Base-by-base conservation (phyloP, 2,888 invertebrate species). In the Lithophane socia region DNA sequence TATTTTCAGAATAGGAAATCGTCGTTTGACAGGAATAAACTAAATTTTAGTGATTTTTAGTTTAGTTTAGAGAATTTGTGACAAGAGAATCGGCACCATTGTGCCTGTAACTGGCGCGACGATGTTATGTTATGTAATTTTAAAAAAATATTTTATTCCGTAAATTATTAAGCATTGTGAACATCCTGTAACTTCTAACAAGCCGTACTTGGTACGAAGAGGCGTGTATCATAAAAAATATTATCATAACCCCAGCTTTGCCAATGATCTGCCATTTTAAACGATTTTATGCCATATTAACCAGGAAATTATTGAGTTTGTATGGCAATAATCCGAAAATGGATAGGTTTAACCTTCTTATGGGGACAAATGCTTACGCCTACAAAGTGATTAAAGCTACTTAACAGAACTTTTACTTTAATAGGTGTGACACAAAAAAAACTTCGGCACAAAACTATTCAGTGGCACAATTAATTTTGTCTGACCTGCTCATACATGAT, bases 141-240 rank as follows among this genome's bases (percentile, higher is more conserved):
- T 2, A 2, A 37, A 37, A 37, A 37, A 37, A 37, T n/a, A n/a
- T n/a, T n/a, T n/a, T 49, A 18, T 52, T 52, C 16, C 18, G 16
- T 7, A 52, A 52, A 18, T 52, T 52, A 18, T 18, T 7, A 52
- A 49, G 16, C 5, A 7, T 52, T 42, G 13, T 29, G 29, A 65
- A 54, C 95, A 92, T 0, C 91, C 95, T 93, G 93, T 95, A 89
- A 56, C 47, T 54, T 37, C 80, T 91, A 93, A 93, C 93, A 89
- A 93, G 92, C 93, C 95, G 96, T 96, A 93, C 96, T 95, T 93
- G 95, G 96, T 94, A 96, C 96, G 94, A 92, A 85, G 84, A 89
- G 84, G 93, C 93, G 94, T 94, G 95, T 93, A 94, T 95, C 94
- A 92, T 96, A 96, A 96, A 96, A 96, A 96, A 96, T 94, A 92